A percentile compares a stretch with the other conserved stretches of the same genome.
These are phyloP conservation scores for Aselliscus stoliczkanus DNA, from an alignment of 2,797 vertebrate genomes.

Conservation along the genomic window DNA sequence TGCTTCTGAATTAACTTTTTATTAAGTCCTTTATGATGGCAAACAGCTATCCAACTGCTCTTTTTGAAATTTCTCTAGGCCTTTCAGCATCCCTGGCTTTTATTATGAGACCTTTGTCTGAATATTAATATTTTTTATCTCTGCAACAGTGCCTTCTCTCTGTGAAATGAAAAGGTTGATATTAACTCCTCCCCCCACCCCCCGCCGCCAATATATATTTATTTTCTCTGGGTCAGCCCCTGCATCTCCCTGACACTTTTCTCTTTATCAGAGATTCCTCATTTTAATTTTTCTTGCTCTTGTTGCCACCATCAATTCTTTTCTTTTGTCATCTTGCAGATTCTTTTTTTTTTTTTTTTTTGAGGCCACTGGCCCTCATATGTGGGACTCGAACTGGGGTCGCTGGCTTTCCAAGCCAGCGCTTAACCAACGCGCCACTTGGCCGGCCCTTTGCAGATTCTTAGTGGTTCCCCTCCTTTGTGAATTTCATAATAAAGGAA, in stretches of 20 bases:
- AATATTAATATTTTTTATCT: constrained; percentile 5
- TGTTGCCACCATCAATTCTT: background rate
- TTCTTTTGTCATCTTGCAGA: background rate
- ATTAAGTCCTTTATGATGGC: background rate
- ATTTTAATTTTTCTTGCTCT: background rate
- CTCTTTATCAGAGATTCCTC: background rate
- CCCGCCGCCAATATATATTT: background rate
- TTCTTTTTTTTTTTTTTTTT: no score
- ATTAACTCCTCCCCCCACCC: background rate
- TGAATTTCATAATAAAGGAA: background rate
- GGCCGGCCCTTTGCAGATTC: no score
- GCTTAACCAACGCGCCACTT: no score
- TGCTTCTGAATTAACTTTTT: background rate
- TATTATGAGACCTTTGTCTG: background rate
- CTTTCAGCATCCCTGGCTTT: background rate
- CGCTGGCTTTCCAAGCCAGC: no score
- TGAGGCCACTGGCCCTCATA: no score
- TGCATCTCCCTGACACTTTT: background rate
- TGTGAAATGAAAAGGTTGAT: background rate
- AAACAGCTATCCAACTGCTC: background rate
- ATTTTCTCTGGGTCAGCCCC: background rate
- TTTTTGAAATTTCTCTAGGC: background rate
- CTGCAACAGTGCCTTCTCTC: background rate
- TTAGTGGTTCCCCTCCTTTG: background rate
- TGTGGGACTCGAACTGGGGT: no score